Percentiles rank a stretch among this genome's conserved stretches.
Evolutionary conservation across 1,140 invertebrate species (phyloP).

Genomic region (Drosophila sproati): DNA sequence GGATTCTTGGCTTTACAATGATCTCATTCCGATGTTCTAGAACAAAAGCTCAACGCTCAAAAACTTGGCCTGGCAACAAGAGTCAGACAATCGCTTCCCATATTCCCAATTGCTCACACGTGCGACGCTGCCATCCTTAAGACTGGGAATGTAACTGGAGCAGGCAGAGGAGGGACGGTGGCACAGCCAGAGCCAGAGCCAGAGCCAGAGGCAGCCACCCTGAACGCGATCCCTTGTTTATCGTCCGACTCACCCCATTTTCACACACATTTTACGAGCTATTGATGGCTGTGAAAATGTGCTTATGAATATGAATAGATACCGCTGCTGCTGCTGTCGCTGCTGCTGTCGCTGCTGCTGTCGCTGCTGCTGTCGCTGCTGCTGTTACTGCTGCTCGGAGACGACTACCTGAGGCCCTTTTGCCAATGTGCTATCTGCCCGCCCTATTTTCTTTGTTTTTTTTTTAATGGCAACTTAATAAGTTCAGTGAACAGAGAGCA

Average conservation of each 20-base stretch:
- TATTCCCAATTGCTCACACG: conserved; percentile 46
- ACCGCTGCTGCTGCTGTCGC: background rate
- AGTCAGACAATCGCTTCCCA: conserved; percentile 21
- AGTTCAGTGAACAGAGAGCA: conserved; percentile 8
- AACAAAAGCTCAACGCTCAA: conserved; percentile 34
- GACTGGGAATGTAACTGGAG: background rate
- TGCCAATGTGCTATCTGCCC: background rate
- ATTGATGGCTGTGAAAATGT: conserved; percentile 76
- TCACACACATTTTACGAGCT: conserved; percentile 77
- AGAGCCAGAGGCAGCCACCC: conserved; percentile 56
- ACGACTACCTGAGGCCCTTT: conserved; percentile 45
- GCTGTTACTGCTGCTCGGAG: background rate
- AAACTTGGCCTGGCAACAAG: conserved; percentile 61
- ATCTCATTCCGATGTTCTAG: conserved; percentile 40
- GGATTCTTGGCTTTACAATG: conserved; percentile 20
- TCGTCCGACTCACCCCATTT: conserved; percentile 60
- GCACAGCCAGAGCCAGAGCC: background rate
- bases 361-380: background rate
- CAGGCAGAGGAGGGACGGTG: conserved; percentile 5
- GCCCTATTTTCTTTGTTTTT: background rate
- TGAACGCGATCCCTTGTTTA: conserved; percentile 46
- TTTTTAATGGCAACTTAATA: conserved; percentile 71
- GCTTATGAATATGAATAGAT: conserved; percentile 77
- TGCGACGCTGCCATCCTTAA: conserved; percentile 46
- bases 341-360: background rate